Evolutionary conservation across 2,888 invertebrate genomes (phyloP).

Genomic region (Thymelicus lineola): DNA sequence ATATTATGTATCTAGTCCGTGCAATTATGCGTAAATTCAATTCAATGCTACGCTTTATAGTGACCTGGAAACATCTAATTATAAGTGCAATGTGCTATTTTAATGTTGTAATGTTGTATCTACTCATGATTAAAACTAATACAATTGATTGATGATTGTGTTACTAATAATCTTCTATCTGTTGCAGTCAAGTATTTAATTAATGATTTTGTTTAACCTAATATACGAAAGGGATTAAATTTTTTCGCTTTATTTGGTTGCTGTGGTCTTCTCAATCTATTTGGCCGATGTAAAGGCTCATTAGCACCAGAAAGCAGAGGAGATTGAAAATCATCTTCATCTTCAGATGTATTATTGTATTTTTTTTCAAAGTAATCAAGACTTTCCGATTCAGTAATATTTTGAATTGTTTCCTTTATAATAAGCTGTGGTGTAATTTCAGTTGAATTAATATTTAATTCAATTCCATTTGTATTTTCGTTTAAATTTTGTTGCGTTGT

Average conservation of each 20-base stretch:
- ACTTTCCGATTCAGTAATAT: slow-evolving; percentile 39
- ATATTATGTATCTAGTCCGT: slow-evolving; percentile 25
- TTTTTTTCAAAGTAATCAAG: slow-evolving; percentile 45
- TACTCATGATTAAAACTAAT: slow-evolving; percentile 53
- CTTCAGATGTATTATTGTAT: slow-evolving; percentile 49
- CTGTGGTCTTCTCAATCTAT: slow-evolving; percentile 71
- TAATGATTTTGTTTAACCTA: slow-evolving; percentile 62
- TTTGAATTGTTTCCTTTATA: slow-evolving; percentile 39
- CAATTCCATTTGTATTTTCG: not conserved
- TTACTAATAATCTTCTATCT: slow-evolving; percentile 50
- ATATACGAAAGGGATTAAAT: slow-evolving; percentile 79
- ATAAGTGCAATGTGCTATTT: slow-evolving; percentile 79
- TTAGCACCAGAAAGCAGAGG: slow-evolving; percentile 76
- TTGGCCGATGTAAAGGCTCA: slow-evolving; percentile 73
- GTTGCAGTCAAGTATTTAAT: slow-evolving; percentile 56
- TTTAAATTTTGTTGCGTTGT: slow-evolving; percentile 3
- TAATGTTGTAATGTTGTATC: slow-evolving; percentile 58
- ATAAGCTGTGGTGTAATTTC: slow-evolving; percentile 23
- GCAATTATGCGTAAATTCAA: slow-evolving; percentile 19
- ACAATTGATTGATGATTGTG: slow-evolving; percentile 52
- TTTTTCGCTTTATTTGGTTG: slow-evolving; percentile 66
- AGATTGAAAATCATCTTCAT: slow-evolving; percentile 71
- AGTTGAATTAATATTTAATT: slow-evolving; percentile 37
- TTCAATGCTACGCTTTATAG: slow-evolving; percentile 15
- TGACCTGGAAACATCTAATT: slow-evolving; percentile 57